phyloP scores from a whole-genome alignment of 1,140 invertebrate species.

The Augochlora pura region DNA sequence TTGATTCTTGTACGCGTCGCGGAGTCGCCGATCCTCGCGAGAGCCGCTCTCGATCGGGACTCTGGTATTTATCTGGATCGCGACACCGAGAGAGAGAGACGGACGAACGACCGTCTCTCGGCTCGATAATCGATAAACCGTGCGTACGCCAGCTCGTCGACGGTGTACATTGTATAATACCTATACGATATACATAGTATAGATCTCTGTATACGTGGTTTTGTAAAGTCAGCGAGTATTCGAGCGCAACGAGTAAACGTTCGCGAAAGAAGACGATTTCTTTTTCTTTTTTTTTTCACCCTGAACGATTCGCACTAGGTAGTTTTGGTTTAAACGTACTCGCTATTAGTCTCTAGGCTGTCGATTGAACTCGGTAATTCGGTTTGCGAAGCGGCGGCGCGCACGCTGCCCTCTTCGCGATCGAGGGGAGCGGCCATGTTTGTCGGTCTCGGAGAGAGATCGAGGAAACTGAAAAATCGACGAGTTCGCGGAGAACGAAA shows the following conservation, averaged over 20 bases:
- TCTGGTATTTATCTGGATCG: background rate
- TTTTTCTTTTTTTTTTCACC: background rate
- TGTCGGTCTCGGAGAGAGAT: too few species aligned
- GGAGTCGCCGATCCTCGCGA: background rate
- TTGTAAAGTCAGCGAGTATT: background rate
- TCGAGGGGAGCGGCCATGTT: too few species aligned
- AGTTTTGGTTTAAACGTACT: slow-evolving; percentile 7
- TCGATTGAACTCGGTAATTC: slow-evolving; percentile 40
- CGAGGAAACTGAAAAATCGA: too few species aligned
- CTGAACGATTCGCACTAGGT: slow-evolving; percentile 10
- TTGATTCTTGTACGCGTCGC: slow-evolving; percentile 4
- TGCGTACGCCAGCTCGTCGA: slow-evolving; percentile 28
- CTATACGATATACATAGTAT: background rate
- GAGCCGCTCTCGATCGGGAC: background rate
- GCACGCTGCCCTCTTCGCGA: background rate
- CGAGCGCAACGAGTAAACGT: background rate
- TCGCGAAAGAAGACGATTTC: slow-evolving; percentile 27
- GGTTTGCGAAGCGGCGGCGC: slow-evolving; percentile 15
- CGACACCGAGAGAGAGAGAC: background rate
- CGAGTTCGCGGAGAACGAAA: too few species aligned
- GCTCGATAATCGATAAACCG: slow-evolving; percentile 24
- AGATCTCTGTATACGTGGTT: background rate
- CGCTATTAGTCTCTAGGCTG: slow-evolving; percentile 34
- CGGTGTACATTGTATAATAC: too few species aligned
- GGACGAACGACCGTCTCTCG: too few species aligned